Evolutionary conservation across 2,888 invertebrate species (phyloP), one percentile per base, ranked within the genome.

Genomic region (Tachystola acroxantha): DNA sequence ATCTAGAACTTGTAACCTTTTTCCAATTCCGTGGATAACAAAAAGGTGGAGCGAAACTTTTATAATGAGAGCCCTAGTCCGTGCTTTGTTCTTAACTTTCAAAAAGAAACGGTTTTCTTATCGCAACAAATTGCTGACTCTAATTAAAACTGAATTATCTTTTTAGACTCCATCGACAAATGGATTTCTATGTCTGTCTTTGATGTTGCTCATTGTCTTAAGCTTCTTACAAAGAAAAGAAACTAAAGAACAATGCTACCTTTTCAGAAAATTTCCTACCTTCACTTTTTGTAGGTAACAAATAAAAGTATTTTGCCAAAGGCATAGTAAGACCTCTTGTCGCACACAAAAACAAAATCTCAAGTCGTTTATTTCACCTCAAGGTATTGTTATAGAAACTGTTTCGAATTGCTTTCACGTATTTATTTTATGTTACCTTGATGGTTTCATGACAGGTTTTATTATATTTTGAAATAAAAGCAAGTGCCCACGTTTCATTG

Each of bases 401-500:
- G 39, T 45, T 43, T 25, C 30, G 34, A 42, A 53, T 43, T 47
- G 43, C 37, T 36, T 30, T 37, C 52, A 49, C 51, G 48, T 48
- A 39, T 51, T 48, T 45, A 47, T 52, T 52, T 45, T 49, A 51
- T 34, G 49, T 47, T 40, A 33, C 39, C 37, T 36, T 44, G 43
- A 45, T 37, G 39, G 34, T 43, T 40, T 42, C 37, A 34, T 45
- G 43, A 52, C 47, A 49, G 42, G 37, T 24, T 49, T 52, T 49
- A 48, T 46, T 46, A 34, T 39, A 32, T 35, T 35, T 32, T 9
- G 12, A 14, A 35, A 27, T 35, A 12, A 14, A 31, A 27, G 27
- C 20, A 27, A 39, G 11, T 5, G n/a, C 13, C 10, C 13, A 3
- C 11, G 32, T 35, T 34, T 20, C 22, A 34, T 34, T 35, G 31